A percentile compares a stretch with the other conserved stretches of the same genome.
Evolutionary conservation across 1,140 invertebrate genomes (phyloP).

Genomic region (Aplysia californica): DNA sequence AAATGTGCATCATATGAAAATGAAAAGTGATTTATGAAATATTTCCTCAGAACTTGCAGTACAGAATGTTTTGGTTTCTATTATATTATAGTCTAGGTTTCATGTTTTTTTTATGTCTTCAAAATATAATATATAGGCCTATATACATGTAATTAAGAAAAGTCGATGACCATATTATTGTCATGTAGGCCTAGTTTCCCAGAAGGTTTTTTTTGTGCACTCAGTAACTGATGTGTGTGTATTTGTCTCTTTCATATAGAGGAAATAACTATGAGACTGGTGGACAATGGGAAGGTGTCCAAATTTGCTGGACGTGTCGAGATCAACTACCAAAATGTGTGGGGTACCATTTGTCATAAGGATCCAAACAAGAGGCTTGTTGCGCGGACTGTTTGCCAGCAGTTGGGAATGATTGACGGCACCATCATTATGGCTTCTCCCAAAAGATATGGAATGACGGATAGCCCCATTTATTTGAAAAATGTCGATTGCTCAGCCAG

Average conservation of each 20-base stretch:
- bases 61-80: too few species aligned
- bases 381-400: constrained; percentile 69
- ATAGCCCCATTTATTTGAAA: constrained; percentile 56
- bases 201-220: too few species aligned
- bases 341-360: constrained; percentile 82
- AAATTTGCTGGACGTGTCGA: constrained; percentile 74
- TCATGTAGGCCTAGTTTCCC: too few species aligned
- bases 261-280: neutral
- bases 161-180: neutral
- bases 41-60: too few species aligned
- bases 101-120: neutral
- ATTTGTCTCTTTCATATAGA: too few species aligned
- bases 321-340: constrained; percentile 76
- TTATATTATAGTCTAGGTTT: too few species aligned
- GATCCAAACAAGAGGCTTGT: constrained; percentile 77
- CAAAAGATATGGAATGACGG: constrained; percentile 41
- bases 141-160: neutral
- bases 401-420: constrained; percentile 42
- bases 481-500: constrained; percentile 47
- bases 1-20: too few species aligned
- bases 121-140: neutral
- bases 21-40: too few species aligned
- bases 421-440: constrained; percentile 15
- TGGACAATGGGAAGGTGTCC: neutral
- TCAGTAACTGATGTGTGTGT: too few species aligned